Base-by-base conservation (phyloP, 2,113 vertebrate genomes). In the Castor canadensis region DNA sequence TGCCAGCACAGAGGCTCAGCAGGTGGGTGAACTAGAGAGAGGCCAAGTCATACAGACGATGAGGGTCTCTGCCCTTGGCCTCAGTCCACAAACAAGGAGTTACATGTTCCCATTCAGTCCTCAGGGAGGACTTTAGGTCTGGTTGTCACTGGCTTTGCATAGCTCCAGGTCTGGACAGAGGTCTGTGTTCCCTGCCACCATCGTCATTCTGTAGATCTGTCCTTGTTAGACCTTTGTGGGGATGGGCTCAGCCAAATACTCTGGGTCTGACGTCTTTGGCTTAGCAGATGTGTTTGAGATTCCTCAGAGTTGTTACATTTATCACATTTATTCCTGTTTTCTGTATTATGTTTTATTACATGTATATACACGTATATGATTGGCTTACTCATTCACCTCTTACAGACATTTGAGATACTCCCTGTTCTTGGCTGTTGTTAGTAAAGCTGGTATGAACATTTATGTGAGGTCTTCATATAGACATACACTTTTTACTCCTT, bases 11-110 rank as follows among this genome's bases (percentile, higher is more conserved):
- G 43, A 32, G 38, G 30, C 87, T n/a, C 82, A 43, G 71, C 26
- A 15, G 60, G 58, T 0, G 0, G 8, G 11, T 0, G 43, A 56
- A 9, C 16, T 30, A 19, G n/a, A 40, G 13, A 4, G 3, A 1
- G 38, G 22, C 19, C 28, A 38, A 22, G 40, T 22, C 22, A 15
- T 20, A 58, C 24, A 9, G 0, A 11, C 11, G 1, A 24, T 45
- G 52, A 9, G 6, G 1, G 2, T 16, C 9, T 22, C 45, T 26
- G 20, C 58, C 3, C 0, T 2, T 1, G 12, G 6, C 9, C 49
- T 7, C 0, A 9, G 30, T 12, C 32, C 20, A 38, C 11, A 8
- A 1, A 47, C 6, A 20, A 6, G 45, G 9, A 1, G 8, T 19
- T 1, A 6, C 17, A 1, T 26, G 19, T 30, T 20, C 17, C 0